A percentile compares a stretch with the other conserved stretches of the same genome.
phyloP scores from a whole-genome alignment of 2,113 vertebrate species.

The Anguilla rostrata region DNA sequence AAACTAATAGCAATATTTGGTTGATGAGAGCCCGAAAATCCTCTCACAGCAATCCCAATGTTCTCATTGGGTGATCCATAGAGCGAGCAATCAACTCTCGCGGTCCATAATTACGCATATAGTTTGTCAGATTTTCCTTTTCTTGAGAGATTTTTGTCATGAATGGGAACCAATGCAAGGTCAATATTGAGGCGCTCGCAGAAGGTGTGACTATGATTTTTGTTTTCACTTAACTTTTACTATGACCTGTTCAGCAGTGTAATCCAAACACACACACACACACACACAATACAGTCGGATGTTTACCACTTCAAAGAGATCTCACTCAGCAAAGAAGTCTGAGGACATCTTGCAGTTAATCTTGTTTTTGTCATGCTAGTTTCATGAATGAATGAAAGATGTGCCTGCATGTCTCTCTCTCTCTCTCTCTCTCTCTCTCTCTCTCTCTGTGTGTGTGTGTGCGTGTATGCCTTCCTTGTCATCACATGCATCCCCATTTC shows the following conservation, averaged over 20 bases:
- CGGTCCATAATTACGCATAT: background rate
- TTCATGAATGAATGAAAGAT: background rate
- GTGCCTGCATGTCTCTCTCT: background rate
- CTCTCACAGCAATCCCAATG: too few relatives aligned
- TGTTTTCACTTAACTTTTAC: background rate
- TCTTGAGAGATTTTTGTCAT: background rate
- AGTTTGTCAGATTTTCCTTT: background rate
- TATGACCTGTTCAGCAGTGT: background rate
- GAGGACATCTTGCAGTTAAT: background rate
- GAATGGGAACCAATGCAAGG: background rate
- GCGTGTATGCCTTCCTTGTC: conserved; percentile 42
- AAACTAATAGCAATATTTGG: background rate
- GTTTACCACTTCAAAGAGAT: background rate
- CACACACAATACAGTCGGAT: background rate
- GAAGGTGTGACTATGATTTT: background rate
- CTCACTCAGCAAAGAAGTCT: background rate
- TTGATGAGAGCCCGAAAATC: background rate
- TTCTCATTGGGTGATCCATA: too few relatives aligned
- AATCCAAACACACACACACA: background rate
- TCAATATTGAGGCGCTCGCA: background rate
- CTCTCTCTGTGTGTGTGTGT: conserved; percentile 19
- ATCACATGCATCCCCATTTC: conserved; percentile 63
- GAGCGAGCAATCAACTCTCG: background rate
- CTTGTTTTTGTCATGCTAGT: background rate
- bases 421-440: background rate